Evolutionary conservation across 1,140 invertebrate genomes (phyloP), one percentile per base, ranked within the genome.

Genomic region (Drosophila nannoptera): DNA sequence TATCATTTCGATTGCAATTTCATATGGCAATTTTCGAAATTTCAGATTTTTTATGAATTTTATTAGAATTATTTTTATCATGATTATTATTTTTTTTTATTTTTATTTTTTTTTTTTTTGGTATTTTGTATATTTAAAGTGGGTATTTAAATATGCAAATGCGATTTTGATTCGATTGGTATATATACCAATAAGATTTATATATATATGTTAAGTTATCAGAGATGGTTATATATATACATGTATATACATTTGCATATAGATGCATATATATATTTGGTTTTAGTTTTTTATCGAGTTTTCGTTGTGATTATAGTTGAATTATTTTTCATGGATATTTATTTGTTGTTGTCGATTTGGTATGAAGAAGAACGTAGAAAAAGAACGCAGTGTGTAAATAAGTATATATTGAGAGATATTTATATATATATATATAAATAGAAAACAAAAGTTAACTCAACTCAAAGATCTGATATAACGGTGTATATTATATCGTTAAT

Each of bases 361-460:
- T 83, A 82, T 82, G 78, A 82, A 82, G 78, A 83, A 80, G 77
- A 80, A 80, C 80, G 78, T 82, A 84, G 78, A 78, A 83, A 80
- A 82, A 82, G 78, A 82, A 82, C 78, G 78, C 78, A 82, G 78
- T 83, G 82, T 83, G 80, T 73, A 80, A 83, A 83, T 84, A 75
- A 83, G 78, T 83, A 78, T 71, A 66, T 65, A 67, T 55, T 48
- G 36, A 49, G 66, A 50, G 22, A 22, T 59, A 45, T 46, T 33
- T 70, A 50, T 59, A 45, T 46, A 45, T 43, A 60, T 42, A 64
- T 64, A 56, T 56, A 64, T 52, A 56, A 58, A 53, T 53, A 70
- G 36, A 71, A 78, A 73, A 67, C 69, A 78, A 61, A 43, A 43
- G 6, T 4, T 7, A 36, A 36, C 8, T 36, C 35, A 9, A 36